Conservation (phyloP, 2,113 vertebrate genomes). For the Desmodus rotundus region DNA sequence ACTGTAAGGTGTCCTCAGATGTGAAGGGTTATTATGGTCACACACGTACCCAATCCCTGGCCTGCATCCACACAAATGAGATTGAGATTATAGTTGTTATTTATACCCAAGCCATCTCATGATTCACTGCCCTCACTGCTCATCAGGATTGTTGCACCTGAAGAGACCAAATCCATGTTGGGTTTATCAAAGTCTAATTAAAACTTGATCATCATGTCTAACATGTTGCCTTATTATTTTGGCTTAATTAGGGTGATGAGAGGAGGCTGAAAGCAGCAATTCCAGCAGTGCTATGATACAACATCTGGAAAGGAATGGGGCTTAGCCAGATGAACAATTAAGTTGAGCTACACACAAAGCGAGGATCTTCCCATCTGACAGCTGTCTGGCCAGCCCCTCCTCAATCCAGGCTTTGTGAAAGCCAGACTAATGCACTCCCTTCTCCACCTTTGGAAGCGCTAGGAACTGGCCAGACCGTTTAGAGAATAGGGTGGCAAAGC, state of each 20-base stretch:
- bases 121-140: conserved; percentile 51
- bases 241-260: conserved; percentile 66
- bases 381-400: conserved; percentile 43
- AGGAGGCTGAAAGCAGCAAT: conserved; percentile 48
- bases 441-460: neutral
- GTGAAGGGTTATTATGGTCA: neutral
- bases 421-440: neutral
- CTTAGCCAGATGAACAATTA: conserved; percentile 63
- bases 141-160: conserved; percentile 61
- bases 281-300: conserved; percentile 24
- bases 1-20: neutral
- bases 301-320: conserved; percentile 60
- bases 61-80: neutral
- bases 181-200: conserved; percentile 76
- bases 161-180: conserved; percentile 58
- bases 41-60: neutral
- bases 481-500: neutral
- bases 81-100: conserved; percentile 36
- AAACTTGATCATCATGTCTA: conserved; percentile 65
- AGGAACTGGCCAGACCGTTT: neutral
- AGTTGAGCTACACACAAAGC: neutral
- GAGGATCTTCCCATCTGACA: conserved; percentile 61
- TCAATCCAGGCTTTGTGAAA: neutral
- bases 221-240: conserved; percentile 71
- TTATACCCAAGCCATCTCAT: conserved; percentile 51